phyloP scores from a whole-genome alignment of 2,113 vertebrate genomes.

The Perognathus longimembris region DNA sequence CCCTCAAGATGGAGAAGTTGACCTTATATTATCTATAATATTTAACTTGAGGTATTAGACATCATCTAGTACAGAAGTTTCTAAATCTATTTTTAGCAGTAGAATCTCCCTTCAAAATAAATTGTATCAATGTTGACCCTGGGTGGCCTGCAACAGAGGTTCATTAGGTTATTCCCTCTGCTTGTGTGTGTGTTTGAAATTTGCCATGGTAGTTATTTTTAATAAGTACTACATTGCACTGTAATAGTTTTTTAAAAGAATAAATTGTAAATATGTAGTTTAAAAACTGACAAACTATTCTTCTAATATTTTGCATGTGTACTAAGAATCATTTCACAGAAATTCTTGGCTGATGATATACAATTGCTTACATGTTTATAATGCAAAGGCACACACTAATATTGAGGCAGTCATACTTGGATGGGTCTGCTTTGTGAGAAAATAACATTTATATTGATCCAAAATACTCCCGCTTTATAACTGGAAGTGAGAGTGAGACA shows the following conservation, averaged over 20 bases:
- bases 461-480: conserved; percentile 1
- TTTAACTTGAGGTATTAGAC: neutral
- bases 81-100: neutral
- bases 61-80: neutral
- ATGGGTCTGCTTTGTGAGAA: neutral
- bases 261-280: neutral
- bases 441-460: neutral
- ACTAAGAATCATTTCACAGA: conserved; percentile 13
- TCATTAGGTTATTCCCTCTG: neutral
- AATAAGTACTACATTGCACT: neutral
- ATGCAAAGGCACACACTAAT: neutral
- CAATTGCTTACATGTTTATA: neutral
- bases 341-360: neutral
- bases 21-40: neutral
- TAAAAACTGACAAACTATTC: neutral
- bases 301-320: neutral
- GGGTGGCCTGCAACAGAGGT: neutral
- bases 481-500: neutral
- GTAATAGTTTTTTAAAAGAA: neutral
- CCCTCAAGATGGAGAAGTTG: neutral
- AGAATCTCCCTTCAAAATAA: neutral
- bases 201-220: conserved; percentile 3
- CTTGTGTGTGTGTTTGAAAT: neutral
- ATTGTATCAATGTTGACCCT: neutral
- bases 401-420: neutral